A percentile compares a stretch with the other conserved stretches of the same genome.
phyloP scores from a whole-genome alignment of 2,888 invertebrate genomes.

The Brachyptera putata region DNA sequence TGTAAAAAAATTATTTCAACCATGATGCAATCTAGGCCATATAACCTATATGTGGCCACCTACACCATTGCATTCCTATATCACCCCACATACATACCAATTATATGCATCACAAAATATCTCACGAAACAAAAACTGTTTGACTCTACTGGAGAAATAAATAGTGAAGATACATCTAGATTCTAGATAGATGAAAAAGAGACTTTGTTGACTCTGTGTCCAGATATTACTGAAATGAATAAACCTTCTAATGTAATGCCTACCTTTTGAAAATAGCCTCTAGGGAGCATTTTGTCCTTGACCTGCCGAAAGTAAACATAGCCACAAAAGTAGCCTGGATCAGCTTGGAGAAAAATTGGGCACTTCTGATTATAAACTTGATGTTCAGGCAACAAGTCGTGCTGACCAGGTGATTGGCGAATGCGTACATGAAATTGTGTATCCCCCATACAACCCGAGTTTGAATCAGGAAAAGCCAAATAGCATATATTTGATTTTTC shows the following conservation, averaged over 20 bases:
- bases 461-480: conserved; percentile 97
- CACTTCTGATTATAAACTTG: conserved; percentile 71
- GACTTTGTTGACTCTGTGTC: too few relatives aligned
- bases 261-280: conserved; percentile 98
- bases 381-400: conserved; percentile 53
- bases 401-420: conserved; percentile 60
- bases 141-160: too few relatives aligned
- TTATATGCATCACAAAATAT: too few relatives aligned
- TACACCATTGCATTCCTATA: too few relatives aligned
- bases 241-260: background rate
- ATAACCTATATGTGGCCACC: too few relatives aligned
- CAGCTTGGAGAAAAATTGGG: conserved; percentile 71
- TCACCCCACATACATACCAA: too few relatives aligned
- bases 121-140: too few relatives aligned
- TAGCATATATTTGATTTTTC: conserved; percentile 95
- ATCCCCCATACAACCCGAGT: conserved; percentile 98
- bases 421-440: conserved; percentile 94
- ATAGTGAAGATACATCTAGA: too few relatives aligned
- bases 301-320: conserved; percentile 98
- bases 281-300: conserved; percentile 81
- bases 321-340: conserved; percentile 88
- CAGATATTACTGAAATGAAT: too few relatives aligned
- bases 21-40: too few relatives aligned
- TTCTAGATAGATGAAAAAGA: too few relatives aligned
- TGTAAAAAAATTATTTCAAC: too few relatives aligned